These are phyloP conservation scores for Nothobranchius kuhntae DNA, from an alignment of 2,113 vertebrate species.

Conservation along the genomic window DNA sequence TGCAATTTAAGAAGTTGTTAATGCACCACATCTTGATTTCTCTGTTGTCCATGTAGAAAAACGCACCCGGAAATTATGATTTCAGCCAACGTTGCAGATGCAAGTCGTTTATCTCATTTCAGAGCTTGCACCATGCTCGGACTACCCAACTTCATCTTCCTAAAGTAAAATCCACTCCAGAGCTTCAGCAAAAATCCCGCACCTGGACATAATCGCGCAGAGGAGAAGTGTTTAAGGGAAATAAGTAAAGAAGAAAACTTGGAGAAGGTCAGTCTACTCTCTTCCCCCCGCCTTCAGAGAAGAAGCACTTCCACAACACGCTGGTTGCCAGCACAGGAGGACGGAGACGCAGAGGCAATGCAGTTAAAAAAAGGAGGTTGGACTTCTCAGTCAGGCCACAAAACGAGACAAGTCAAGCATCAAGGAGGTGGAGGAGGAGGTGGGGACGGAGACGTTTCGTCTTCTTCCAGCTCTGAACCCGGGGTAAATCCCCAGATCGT, in stretches of 20 bases:
- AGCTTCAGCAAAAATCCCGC: constrained; percentile 18
- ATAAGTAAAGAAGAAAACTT: constrained; percentile 32
- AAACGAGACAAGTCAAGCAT: constrained; percentile 32
- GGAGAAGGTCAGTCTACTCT: constrained; percentile 29
- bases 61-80: constrained; percentile 2
- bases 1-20: constrained; percentile 72
- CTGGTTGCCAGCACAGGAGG: constrained; percentile 38
- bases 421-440: background rate
- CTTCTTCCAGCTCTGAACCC: background rate
- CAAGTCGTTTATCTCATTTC: constrained; percentile 50
- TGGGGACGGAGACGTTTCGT: background rate
- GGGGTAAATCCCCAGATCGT: constrained; percentile 9
- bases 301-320: constrained; percentile 34
- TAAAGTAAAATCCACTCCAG: constrained; percentile 46
- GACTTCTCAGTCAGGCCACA: constrained; percentile 45
- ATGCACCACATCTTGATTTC: constrained; percentile 65
- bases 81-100: constrained; percentile 50
- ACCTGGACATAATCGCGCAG: constrained; percentile 10
- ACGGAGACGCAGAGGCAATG: constrained; percentile 56
- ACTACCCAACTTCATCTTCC: constrained; percentile 73
- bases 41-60: constrained; percentile 24
- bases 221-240: background rate
- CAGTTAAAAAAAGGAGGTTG: constrained; percentile 45
- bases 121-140: constrained; percentile 36
- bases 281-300: background rate